Evolutionary conservation across 2,797 vertebrate species (phyloP).

Genomic region (Syngnathus acus): DNA sequence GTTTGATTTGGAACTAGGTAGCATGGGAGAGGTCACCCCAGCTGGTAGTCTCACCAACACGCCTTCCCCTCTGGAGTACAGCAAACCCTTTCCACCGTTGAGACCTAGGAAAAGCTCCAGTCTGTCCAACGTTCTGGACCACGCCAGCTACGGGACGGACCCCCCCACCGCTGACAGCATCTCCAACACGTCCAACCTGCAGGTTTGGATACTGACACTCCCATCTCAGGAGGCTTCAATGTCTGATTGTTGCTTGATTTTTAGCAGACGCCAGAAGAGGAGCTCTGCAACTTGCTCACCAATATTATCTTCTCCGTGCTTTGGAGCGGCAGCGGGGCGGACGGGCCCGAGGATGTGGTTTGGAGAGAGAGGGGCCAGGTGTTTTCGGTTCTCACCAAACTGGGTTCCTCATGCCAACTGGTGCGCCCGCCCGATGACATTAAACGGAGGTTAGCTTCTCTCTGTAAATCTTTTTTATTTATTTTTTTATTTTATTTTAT

Average conservation of each 20-base stretch:
- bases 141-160: slow-evolving; percentile 81
- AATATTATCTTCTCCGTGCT: slow-evolving; percentile 90
- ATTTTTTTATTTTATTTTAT: background rate
- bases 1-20: slow-evolving; percentile 79
- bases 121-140: slow-evolving; percentile 91
- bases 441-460: slow-evolving; percentile 80
- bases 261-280: slow-evolving; percentile 90
- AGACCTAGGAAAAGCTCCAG: slow-evolving; percentile 88
- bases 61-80: slow-evolving; percentile 82
- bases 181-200: slow-evolving; percentile 93
- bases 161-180: slow-evolving; percentile 75
- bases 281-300: slow-evolving; percentile 92
- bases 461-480: background rate
- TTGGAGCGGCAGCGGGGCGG: slow-evolving; percentile 82
- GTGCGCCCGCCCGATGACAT: slow-evolving; percentile 89
- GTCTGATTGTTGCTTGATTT: background rate
- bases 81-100: slow-evolving; percentile 77
- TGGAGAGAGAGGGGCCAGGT: slow-evolving; percentile 94
- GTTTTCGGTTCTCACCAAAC: slow-evolving; percentile 94
- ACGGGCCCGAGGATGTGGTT: slow-evolving; percentile 75
- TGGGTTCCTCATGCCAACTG: slow-evolving; percentile 86
- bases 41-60: slow-evolving; percentile 80
- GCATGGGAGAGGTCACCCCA: slow-evolving; percentile 68
- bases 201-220: slow-evolving; percentile 60
- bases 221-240: background rate